Conservation (phyloP, 1,140 invertebrate species). For the Calliphora vicina region DNA sequence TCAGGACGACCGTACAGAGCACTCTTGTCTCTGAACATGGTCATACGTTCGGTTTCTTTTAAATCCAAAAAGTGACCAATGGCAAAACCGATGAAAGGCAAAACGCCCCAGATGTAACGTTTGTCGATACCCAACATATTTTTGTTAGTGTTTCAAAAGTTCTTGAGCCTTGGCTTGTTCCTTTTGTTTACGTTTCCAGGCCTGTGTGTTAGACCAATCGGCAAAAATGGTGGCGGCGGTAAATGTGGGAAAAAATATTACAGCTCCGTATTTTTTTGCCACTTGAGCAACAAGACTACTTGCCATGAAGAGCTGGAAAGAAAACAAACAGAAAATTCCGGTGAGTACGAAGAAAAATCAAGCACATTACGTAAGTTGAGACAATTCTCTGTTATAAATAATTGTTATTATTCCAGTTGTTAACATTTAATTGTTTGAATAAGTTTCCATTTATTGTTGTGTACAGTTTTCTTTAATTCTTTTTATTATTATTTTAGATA, state of each 20-base stretch:
- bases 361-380: conserved; percentile 33
- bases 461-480: not conserved
- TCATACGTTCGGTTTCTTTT: conserved; percentile 74
- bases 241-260: conserved; percentile 72
- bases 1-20: conserved; percentile 73
- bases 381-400: not conserved
- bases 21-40: conserved; percentile 78
- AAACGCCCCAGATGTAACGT: conserved; percentile 58
- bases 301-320: conserved; percentile 49
- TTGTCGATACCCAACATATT: conserved; percentile 66
- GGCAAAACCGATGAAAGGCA: conserved; percentile 67
- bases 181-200: conserved; percentile 71
- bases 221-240: conserved; percentile 68
- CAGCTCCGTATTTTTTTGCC: conserved; percentile 67
- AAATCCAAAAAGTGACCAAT: conserved; percentile 73
- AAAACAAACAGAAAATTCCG: not conserved
- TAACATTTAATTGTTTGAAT: too few relatives aligned
- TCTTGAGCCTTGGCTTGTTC: conserved; percentile 47
- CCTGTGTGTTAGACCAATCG: conserved; percentile 74
- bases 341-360: not conserved
- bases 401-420: too few relatives aligned
- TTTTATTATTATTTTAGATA: not conserved
- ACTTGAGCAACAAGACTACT: conserved; percentile 52
- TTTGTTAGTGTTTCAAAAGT: conserved; percentile 45
- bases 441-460: too few relatives aligned